A percentile compares a stretch with the other conserved stretches of the same genome.
Conservation (phyloP, 2,797 vertebrate species). For the Malurus splendens region DNA sequence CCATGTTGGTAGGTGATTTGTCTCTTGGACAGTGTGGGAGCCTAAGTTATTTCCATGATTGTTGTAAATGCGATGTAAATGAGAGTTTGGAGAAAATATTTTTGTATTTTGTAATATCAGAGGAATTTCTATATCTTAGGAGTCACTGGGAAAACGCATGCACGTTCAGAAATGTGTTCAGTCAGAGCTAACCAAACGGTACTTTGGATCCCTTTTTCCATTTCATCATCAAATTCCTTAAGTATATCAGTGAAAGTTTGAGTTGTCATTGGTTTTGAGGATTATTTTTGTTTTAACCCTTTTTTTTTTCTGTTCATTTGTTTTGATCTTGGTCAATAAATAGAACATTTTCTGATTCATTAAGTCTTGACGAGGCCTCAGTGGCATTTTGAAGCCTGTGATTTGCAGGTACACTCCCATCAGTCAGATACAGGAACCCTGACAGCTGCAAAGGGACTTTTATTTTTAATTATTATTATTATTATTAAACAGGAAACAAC, state of each 20-base stretch:
- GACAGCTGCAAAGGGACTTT: conserved; percentile 38
- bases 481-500: conserved; percentile 38
- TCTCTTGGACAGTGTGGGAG: conserved; percentile 72
- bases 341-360: conserved; percentile 17
- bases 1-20: conserved; percentile 60
- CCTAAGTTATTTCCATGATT: conserved; percentile 91
- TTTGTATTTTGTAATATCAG: conserved; percentile 99
- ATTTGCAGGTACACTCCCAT: conserved; percentile 50
- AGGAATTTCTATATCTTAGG: conserved; percentile 89
- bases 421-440: conserved; percentile 49
- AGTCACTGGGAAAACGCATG: conserved; percentile 71
- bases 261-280: conserved; percentile 17
- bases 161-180: conserved; percentile 50
- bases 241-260: conserved; percentile 49
- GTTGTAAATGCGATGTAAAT: conserved; percentile 98
- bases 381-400: conserved; percentile 42
- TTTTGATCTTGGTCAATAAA: conserved; percentile 55
- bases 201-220: conserved; percentile 23
- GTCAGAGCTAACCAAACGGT: conserved; percentile 51
- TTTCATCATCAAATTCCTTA: conserved; percentile 52
- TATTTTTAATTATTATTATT: not conserved
- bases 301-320: not conserved
- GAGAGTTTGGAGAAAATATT: conserved; percentile 95
- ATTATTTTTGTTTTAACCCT: not conserved
- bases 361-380: conserved; percentile 9